Percentiles rank a stretch among this genome's conserved stretches.
Conservation (phyloP, 2,113 vertebrate genomes). For the Gallinago undulata region DNA sequence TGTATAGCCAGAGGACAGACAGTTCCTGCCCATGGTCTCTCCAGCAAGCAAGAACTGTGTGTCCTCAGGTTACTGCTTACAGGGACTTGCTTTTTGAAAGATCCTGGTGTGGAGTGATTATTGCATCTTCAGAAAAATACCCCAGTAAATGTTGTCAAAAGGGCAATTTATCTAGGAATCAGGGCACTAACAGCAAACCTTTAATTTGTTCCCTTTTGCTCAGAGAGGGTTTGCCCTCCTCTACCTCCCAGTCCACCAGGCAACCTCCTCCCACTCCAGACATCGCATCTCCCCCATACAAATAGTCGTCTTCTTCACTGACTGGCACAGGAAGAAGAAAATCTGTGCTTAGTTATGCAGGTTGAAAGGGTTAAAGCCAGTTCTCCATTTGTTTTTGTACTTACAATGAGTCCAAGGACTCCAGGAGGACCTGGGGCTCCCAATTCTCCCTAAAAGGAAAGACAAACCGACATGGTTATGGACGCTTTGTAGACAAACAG, state of each 20-base stretch:
- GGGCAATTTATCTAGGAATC: background rate
- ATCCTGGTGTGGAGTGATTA: background rate
- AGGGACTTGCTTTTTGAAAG: background rate
- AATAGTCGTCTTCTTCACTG: background rate
- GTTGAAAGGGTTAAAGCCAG: slow-evolving; percentile 9
- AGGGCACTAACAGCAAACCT: background rate
- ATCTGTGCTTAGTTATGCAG: background rate
- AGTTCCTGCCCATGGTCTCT: background rate
- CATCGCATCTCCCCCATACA: background rate
- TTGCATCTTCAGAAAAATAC: background rate
- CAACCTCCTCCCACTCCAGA: background rate
- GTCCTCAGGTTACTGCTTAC: background rate
- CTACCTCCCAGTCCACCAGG: background rate
- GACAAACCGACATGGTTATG: slow-evolving; percentile 68
- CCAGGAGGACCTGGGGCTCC: slow-evolving; percentile 94
- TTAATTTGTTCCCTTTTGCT: background rate
- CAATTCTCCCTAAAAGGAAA: slow-evolving; percentile 86
- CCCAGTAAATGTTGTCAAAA: background rate
- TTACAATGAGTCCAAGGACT: slow-evolving; percentile 95
- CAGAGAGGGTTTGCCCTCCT: background rate
- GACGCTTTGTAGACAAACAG: slow-evolving; percentile 61
- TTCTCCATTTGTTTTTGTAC: slow-evolving; percentile 70
- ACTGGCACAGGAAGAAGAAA: background rate
- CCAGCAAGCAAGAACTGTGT: background rate
- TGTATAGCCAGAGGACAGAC: background rate